A percentile compares a stretch with the other conserved stretches of the same genome.
phyloP scores from a whole-genome alignment of 2,888 invertebrate species.

The Kuschelorhynchus macadamiae region DNA sequence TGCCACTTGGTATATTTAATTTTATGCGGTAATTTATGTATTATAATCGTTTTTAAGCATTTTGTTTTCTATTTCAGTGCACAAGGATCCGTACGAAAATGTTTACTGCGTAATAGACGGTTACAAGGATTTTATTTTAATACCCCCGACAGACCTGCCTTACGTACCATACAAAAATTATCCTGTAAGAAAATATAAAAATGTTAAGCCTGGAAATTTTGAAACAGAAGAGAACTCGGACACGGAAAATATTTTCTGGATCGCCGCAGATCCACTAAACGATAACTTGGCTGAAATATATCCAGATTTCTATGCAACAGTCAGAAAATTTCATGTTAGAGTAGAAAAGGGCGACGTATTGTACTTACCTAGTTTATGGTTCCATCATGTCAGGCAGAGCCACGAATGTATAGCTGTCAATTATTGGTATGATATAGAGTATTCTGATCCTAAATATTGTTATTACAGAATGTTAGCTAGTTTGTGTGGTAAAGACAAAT shows the following conservation, averaged over 20 bases:
- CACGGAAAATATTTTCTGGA: slow-evolving; percentile 69
- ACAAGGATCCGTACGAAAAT: slow-evolving; percentile 91
- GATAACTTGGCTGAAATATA: slow-evolving; percentile 11
- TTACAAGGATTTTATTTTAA: slow-evolving; percentile 82
- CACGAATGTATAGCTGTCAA: slow-evolving; percentile 89
- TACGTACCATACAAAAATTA: slow-evolving; percentile 80
- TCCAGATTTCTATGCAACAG: slow-evolving; percentile 73
- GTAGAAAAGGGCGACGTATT: slow-evolving; percentile 82
- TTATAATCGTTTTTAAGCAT: neutral
- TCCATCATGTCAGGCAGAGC: slow-evolving; percentile 87
- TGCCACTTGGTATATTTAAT: no score
- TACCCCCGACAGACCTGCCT: slow-evolving; percentile 85
- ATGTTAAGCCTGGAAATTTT: slow-evolving; percentile 57
- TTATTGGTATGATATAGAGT: slow-evolving; percentile 93
- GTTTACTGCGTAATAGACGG: slow-evolving; percentile 88
- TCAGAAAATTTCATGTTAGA: slow-evolving; percentile 73
- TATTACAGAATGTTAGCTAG: slow-evolving; percentile 84
- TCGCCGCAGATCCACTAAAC: slow-evolving; percentile 78
- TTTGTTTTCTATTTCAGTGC: slow-evolving; percentile 72
- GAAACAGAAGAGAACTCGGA: slow-evolving; percentile 63
- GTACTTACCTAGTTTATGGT: slow-evolving; percentile 90
- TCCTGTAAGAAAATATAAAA: slow-evolving; percentile 74
- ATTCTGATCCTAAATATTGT: slow-evolving; percentile 82
- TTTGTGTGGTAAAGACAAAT: slow-evolving; percentile 66
- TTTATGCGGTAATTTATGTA: no score